A percentile compares a stretch with the other conserved stretches of the same genome.
Evolutionary conservation across 2,797 vertebrate species (phyloP).

Genomic region (Gymnopithys bicolor): DNA sequence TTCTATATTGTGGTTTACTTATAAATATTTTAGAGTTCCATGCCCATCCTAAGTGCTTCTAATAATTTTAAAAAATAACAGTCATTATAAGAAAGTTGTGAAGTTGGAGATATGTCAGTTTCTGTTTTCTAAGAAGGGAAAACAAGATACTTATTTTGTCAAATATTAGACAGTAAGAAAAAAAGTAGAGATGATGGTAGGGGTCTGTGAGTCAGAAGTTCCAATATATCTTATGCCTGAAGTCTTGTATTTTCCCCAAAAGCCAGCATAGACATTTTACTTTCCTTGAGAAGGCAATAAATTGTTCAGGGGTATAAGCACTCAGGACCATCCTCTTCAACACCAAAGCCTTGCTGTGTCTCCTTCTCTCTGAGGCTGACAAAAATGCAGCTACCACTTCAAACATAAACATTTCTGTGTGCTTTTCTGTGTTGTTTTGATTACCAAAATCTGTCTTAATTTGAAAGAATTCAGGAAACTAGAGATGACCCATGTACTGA

Average conservation of each 20-base stretch:
- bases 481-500: not conserved
- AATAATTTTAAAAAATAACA: not conserved
- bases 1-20: slow-evolving; percentile 21
- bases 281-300: not conserved
- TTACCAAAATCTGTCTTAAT: not conserved
- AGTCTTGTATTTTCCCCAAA: not conserved
- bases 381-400: not conserved
- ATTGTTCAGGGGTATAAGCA: not conserved
- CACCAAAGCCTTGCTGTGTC: not conserved
- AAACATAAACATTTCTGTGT: not conserved
- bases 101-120: not conserved
- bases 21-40: not conserved
- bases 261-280: not conserved
- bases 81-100: not conserved
- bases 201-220: not conserved
- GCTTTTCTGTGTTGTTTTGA: not conserved
- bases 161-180: not conserved
- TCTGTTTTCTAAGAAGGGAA: not conserved
- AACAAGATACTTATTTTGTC: not conserved
- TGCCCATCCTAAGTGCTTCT: not conserved
- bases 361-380: not conserved
- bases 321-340: not conserved
- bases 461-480: slow-evolving; percentile 16
- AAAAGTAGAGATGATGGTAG: not conserved
- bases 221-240: not conserved